Conservation (phyloP, 1,140 invertebrate genomes). For the Zaprionus tsacasi region DNA sequence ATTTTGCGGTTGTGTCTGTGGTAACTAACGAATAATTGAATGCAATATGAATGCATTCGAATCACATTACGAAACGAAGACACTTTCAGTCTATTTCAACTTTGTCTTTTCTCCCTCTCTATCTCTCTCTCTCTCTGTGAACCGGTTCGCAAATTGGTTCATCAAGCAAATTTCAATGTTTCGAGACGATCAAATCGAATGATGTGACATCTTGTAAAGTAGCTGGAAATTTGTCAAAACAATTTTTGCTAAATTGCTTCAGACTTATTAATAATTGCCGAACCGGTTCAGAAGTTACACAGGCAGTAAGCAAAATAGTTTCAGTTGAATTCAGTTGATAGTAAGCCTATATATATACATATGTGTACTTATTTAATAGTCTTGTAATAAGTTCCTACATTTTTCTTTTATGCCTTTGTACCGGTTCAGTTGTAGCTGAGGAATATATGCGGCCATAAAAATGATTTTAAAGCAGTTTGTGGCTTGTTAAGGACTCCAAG, state of each 20-base stretch:
- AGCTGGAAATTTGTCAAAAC: background rate
- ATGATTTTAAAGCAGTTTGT: background rate
- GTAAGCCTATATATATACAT: background rate
- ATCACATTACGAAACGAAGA: constrained; percentile 15
- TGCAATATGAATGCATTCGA: constrained; percentile 41
- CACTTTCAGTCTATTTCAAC: constrained; percentile 17
- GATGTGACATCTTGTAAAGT: background rate
- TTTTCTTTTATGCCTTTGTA: background rate
- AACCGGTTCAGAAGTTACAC: background rate
- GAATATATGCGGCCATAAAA: background rate
- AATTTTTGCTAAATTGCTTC: background rate
- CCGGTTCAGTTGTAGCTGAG: background rate
- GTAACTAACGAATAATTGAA: constrained; percentile 42
- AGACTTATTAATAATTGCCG: background rate
- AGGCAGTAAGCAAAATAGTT: background rate
- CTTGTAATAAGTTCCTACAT: background rate
- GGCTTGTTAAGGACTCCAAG: background rate
- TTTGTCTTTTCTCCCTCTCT: background rate
- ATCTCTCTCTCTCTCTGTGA: background rate
- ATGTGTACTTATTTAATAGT: background rate
- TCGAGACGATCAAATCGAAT: background rate
- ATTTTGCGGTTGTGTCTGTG: constrained; percentile 29
- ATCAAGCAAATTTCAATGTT: constrained; percentile 2
- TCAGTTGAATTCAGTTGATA: background rate
- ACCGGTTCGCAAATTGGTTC: constrained; percentile 11